These are phyloP conservation scores for Pomacea maculata DNA, from an alignment of 1,140 invertebrate species.

Conservation along the genomic window DNA sequence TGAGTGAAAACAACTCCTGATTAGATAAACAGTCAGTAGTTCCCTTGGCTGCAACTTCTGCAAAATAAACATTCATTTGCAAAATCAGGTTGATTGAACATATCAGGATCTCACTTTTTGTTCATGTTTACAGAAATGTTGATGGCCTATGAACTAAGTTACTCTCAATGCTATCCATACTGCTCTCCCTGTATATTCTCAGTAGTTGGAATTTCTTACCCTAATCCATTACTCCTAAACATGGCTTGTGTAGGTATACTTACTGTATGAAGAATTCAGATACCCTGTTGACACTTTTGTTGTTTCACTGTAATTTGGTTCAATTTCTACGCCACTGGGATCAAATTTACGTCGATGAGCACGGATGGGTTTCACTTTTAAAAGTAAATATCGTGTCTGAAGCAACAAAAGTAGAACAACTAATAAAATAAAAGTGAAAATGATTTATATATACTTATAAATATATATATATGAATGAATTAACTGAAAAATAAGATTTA, in stretches of 20 bases:
- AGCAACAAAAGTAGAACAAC: constrained; percentile 22
- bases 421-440: too few relatives aligned
- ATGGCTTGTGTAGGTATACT: constrained; percentile 2
- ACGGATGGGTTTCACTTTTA: constrained; percentile 38
- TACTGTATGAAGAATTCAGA: constrained; percentile 59
- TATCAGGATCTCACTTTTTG: too few relatives aligned
- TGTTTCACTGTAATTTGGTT: constrained; percentile 57
- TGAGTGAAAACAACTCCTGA: constrained; percentile 30
- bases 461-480: neutral
- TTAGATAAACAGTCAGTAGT: constrained; percentile 42
- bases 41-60: constrained; percentile 49
- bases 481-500: too few relatives aligned
- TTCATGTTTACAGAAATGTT: too few relatives aligned
- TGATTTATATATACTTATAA: neutral
- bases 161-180: too few relatives aligned
- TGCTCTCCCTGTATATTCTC: too few relatives aligned
- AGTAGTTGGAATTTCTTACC: neutral
- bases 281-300: constrained; percentile 55
- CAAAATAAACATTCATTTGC: constrained; percentile 17
- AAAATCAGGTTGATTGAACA: too few relatives aligned
- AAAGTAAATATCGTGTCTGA: constrained; percentile 44
- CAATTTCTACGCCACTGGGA: constrained; percentile 46
- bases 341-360: constrained; percentile 54
- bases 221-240: neutral
- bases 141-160: too few relatives aligned